phyloP scores from a whole-genome alignment of 2,888 invertebrate species.

The Tenthredo scrophulariae region DNA sequence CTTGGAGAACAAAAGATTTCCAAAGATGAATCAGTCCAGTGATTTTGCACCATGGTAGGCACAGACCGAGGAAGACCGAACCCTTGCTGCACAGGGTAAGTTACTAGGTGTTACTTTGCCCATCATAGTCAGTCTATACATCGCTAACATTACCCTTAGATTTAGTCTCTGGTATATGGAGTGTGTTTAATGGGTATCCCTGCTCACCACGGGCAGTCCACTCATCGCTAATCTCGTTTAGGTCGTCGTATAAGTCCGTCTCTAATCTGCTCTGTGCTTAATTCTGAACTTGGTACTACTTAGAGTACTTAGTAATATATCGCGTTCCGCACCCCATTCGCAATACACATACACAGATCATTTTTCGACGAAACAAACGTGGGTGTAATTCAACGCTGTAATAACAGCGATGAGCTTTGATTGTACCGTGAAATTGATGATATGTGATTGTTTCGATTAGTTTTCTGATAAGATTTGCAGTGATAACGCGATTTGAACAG shows the following conservation, averaged over 20 bases:
- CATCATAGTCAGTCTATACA: not conserved
- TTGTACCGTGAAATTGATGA: not conserved
- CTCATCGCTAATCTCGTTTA: constrained; percentile 72
- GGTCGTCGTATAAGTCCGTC: constrained; percentile 57
- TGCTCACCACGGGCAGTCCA: constrained; percentile 71
- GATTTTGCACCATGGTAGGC: not conserved
- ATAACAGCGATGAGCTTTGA: not conserved
- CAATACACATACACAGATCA: not conserved
- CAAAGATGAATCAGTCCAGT: constrained; percentile 28
- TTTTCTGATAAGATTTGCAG: not conserved
- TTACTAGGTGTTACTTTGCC: not conserved
- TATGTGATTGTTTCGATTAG: too few species aligned
- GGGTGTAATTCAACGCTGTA: not conserved
- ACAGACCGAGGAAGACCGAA: not conserved
- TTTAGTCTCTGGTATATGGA: constrained; percentile 57
- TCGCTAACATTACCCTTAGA: not conserved
- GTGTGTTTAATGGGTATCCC: constrained; percentile 67
- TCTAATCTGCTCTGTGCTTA: not conserved
- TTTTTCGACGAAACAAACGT: not conserved
- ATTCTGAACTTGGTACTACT: not conserved
- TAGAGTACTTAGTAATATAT: not conserved
- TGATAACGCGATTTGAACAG: not conserved
- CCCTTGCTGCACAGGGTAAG: constrained; percentile 1
- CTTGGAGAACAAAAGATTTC: not conserved
- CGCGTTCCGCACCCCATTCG: not conserved